These are phyloP conservation scores for Rhinogobio ventralis DNA, from an alignment of 2,797 vertebrate genomes.

Conservation along the genomic window DNA sequence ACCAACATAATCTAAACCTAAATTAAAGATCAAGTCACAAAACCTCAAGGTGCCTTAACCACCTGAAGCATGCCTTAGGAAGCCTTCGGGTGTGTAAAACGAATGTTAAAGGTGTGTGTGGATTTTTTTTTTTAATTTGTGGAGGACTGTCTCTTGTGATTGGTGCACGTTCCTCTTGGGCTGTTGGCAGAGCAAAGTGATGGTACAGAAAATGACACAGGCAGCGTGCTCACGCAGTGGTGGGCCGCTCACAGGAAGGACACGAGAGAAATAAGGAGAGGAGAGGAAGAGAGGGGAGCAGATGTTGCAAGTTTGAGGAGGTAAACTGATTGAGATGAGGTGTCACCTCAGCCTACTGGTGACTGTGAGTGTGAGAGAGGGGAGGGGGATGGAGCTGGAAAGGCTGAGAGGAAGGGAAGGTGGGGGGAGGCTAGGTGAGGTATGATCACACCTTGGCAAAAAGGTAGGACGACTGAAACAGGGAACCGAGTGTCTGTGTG, in stretches of 20 bases:
- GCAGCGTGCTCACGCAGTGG: slow-evolving; percentile 48
- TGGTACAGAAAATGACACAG: slow-evolving; percentile 60
- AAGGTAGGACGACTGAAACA: slow-evolving; percentile 36
- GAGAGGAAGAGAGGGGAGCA: slow-evolving; percentile 56
- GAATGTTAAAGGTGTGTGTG: slow-evolving; percentile 39
- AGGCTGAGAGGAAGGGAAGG: slow-evolving; percentile 31
- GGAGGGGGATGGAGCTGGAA: slow-evolving; percentile 17
- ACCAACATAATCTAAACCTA: slow-evolving; percentile 41
- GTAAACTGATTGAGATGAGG: slow-evolving; percentile 65
- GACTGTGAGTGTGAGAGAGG: slow-evolving; percentile 53
- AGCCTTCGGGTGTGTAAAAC: slow-evolving; percentile 46
- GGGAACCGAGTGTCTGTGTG: slow-evolving; percentile 43
- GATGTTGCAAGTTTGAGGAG: slow-evolving; percentile 65
- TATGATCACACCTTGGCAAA: slow-evolving; percentile 61
- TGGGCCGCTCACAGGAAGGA: slow-evolving; percentile 54
- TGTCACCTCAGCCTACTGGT: slow-evolving; percentile 67
- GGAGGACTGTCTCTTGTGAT: slow-evolving; percentile 40
- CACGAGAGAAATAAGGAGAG: slow-evolving; percentile 44
- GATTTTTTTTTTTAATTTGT: slow-evolving; percentile 33
- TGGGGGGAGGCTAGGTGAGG: slow-evolving; percentile 39
- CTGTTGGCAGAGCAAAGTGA: slow-evolving; percentile 59
- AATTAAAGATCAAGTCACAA: slow-evolving; percentile 54
- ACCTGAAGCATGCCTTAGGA: slow-evolving; percentile 42
- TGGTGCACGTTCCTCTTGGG: slow-evolving; percentile 35
- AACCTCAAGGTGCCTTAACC: slow-evolving; percentile 48